phyloP scores from a whole-genome alignment of 2,113 vertebrate species.

The Notarius quadriscutis region DNA sequence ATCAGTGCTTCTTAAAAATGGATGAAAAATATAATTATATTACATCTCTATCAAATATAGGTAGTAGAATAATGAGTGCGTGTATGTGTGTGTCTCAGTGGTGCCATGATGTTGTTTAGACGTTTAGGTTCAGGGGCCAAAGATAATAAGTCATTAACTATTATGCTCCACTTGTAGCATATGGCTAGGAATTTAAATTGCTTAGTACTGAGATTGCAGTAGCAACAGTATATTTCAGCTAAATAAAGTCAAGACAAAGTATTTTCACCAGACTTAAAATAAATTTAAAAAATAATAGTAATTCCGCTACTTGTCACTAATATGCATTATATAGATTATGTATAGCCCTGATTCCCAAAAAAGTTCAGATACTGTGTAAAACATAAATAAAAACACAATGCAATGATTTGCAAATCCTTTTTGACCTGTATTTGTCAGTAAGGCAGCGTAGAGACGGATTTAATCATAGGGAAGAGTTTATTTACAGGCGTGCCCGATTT shows the following conservation, averaged over 20 bases:
- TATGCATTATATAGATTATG: neutral
- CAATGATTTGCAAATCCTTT: no score
- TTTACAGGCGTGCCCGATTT: no score
- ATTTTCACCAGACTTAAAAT: neutral
- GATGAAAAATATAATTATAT: neutral
- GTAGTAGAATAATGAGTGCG: neutral
- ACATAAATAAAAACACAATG: no score
- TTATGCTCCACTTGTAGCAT: neutral
- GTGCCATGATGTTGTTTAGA: neutral
- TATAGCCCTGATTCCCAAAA: no score
- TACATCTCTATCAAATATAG: neutral
- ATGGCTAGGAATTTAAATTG: neutral
- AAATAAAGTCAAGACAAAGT: neutral
- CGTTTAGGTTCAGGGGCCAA: neutral
- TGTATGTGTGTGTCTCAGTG: neutral
- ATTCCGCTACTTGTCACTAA: neutral
- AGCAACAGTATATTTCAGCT: neutral
- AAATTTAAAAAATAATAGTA: neutral
- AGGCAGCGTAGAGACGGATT: no score
- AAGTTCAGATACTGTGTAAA: no score
- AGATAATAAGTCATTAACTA: slow-evolving; percentile 23
- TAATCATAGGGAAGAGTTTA: no score
- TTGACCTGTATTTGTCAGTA: no score
- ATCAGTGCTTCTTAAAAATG: slow-evolving; percentile 21
- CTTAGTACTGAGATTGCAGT: neutral